A percentile compares a stretch with the other conserved stretches of the same genome.
Conservation (phyloP, 2,797 vertebrate species). For the Phoeniculus purpureus region DNA sequence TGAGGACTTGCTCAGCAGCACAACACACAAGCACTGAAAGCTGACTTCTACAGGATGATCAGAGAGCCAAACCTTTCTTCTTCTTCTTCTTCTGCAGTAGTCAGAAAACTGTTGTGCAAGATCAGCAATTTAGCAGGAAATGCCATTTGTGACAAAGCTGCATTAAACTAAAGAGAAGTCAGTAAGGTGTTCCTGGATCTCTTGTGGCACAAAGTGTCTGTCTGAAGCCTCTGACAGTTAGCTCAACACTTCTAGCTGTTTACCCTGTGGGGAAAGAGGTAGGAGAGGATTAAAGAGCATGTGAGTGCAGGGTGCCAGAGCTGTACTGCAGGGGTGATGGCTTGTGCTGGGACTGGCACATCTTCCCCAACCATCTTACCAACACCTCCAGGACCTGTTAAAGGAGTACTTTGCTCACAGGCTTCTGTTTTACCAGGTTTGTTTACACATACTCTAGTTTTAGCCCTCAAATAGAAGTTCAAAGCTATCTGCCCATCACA, state of each 20-base stretch:
- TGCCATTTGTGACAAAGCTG: neutral
- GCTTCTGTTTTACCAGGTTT: neutral
- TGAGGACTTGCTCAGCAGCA: neutral
- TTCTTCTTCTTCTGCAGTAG: neutral
- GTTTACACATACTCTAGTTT: neutral
- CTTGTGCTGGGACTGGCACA: neutral
- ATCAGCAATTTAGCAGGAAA: constrained; percentile 34
- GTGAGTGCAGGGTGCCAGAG: neutral
- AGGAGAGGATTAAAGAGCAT: neutral
- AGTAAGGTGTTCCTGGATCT: constrained; percentile 25
- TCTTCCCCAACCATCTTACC: neutral
- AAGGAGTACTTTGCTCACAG: neutral
- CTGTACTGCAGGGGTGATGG: neutral
- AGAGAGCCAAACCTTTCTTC: constrained; percentile 48
- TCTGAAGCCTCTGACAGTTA: constrained; percentile 39
- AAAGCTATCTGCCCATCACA: neutral
- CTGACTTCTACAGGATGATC: neutral
- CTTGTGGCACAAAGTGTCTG: constrained; percentile 30
- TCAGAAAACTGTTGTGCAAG: constrained; percentile 27
- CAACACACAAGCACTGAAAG: neutral
- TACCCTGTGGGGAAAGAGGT: constrained; percentile 59
- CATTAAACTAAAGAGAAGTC: constrained; percentile 45
- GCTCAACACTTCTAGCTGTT: constrained; percentile 67
- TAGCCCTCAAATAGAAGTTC: neutral
- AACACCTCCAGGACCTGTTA: neutral